phyloP scores from a whole-genome alignment of 2,888 invertebrate species.

The Zygaena filipendulae region DNA sequence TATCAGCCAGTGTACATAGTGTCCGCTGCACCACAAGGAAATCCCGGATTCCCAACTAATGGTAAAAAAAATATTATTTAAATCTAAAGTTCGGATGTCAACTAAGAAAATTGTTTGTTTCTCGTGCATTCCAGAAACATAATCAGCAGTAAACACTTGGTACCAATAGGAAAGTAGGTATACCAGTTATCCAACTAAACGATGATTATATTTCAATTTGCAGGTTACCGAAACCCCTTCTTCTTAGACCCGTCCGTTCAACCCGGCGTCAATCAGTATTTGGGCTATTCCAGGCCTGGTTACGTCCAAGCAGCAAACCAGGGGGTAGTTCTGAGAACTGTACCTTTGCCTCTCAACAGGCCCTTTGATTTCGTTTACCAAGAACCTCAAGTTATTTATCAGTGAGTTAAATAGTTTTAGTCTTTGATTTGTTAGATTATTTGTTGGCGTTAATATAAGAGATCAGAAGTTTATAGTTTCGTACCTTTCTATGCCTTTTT shows the following conservation, averaged over 20 bases:
- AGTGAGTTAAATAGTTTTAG: slow-evolving; percentile 25
- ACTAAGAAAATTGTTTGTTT: not conserved
- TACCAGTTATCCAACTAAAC: too few species aligned
- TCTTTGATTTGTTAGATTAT: slow-evolving; percentile 15
- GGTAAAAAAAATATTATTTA: slow-evolving; percentile 19
- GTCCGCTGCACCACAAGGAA: slow-evolving; percentile 44
- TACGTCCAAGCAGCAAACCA: slow-evolving; percentile 17
- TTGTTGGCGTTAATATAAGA: too few species aligned
- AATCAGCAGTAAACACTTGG: too few species aligned
- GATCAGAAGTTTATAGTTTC: too few species aligned
- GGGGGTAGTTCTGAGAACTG: slow-evolving; percentile 24
- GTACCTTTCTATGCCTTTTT: too few species aligned
- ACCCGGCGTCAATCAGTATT: slow-evolving; percentile 24
- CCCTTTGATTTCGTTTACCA: slow-evolving; percentile 38
- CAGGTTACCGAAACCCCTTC: slow-evolving; percentile 47
- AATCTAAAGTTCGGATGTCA: not conserved
- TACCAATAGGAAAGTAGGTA: too few species aligned
- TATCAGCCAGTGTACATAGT: slow-evolving; percentile 57
- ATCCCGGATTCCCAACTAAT: slow-evolving; percentile 29
- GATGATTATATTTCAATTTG: too few species aligned
- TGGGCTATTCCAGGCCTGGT: slow-evolving; percentile 27
- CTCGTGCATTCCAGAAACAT: too few species aligned
- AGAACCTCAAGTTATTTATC: slow-evolving; percentile 28
- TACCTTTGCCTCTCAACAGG: slow-evolving; percentile 25
- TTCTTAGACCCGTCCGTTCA: slow-evolving; percentile 40